Evolutionary conservation across 2,888 invertebrate species (phyloP).

Genomic region (Amiota communis): DNA sequence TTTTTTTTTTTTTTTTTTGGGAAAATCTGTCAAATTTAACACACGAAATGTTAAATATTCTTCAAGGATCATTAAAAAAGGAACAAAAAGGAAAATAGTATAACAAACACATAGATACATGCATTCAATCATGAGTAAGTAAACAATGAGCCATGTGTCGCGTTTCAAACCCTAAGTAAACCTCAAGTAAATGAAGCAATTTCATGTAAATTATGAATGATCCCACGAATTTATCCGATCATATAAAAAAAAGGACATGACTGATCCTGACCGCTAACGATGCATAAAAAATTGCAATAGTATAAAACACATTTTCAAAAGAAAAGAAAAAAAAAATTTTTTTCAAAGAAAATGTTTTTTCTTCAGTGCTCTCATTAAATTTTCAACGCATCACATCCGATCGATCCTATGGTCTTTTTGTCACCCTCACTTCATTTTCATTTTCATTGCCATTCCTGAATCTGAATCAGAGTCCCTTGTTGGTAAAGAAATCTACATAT

Average conservation of each 20-base stretch:
- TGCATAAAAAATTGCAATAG: constrained; percentile 57
- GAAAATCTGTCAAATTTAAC: too few species aligned
- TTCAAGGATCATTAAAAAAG: too few species aligned
- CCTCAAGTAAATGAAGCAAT: constrained; percentile 56
- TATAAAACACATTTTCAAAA: constrained; percentile 30
- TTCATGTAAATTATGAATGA: constrained; percentile 68
- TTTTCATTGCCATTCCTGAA: too few species aligned
- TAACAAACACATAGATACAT: too few species aligned
- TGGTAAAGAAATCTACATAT: too few species aligned
- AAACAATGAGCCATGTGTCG: neutral
- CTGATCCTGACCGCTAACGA: constrained; percentile 49
- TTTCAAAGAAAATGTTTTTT: constrained; percentile 52
- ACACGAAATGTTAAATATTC: too few species aligned
- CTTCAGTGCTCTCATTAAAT: constrained; percentile 46
- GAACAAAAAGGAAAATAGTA: too few species aligned
- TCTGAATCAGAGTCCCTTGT: too few species aligned
- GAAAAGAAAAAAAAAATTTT: constrained; percentile 14
- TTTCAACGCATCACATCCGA: constrained; percentile 26
- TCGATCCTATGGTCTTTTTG: neutral
- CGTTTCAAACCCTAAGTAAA: neutral
- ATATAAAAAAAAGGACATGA: neutral
- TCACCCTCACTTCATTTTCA: too few species aligned
- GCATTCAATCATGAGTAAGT: too few species aligned
- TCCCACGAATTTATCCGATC: constrained; percentile 43
- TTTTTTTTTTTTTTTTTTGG: too few species aligned